Conservation (phyloP, 2,888 invertebrate genomes). For the Synergus itoensis region DNA sequence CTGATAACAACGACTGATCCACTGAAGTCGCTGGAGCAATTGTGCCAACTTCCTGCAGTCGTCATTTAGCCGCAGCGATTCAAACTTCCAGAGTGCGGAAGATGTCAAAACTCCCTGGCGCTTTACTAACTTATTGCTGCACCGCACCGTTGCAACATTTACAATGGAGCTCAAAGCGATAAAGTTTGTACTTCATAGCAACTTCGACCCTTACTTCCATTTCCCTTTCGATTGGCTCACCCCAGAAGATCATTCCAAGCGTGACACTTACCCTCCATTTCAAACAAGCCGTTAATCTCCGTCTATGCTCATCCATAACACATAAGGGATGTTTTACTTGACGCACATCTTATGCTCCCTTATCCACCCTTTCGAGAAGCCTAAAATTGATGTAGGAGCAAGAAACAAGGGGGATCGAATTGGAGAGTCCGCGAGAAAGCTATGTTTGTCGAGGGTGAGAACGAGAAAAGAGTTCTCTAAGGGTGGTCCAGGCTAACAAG, state of each 20-base stretch:
- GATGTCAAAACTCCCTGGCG: slow-evolving; percentile 29
- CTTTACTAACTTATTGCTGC: slow-evolving; percentile 37
- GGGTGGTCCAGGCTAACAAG: slow-evolving; percentile 21
- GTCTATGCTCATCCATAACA: slow-evolving; percentile 33
- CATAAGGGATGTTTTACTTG: slow-evolving; percentile 30
- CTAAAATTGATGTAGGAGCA: slow-evolving; percentile 2
- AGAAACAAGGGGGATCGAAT: slow-evolving; percentile 32
- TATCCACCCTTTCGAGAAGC: not conserved
- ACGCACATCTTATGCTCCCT: slow-evolving; percentile 19
- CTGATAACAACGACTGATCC: slow-evolving; percentile 36
- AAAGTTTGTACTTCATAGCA: slow-evolving; percentile 6
- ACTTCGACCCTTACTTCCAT: not conserved
- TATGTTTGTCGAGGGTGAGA: slow-evolving; percentile 19
- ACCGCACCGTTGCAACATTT: slow-evolving; percentile 22
- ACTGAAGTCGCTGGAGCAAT: slow-evolving; percentile 8
- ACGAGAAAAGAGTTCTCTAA: slow-evolving; percentile 4
- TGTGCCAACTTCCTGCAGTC: slow-evolving; percentile 34
- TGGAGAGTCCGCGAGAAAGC: slow-evolving; percentile 3
- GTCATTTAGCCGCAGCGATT: slow-evolving; percentile 33
- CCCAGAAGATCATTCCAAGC: slow-evolving; percentile 18
- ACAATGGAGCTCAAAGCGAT: slow-evolving; percentile 37
- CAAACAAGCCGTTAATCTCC: slow-evolving; percentile 31
- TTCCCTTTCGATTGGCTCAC: not conserved
- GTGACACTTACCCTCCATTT: slow-evolving; percentile 23
- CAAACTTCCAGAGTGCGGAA: slow-evolving; percentile 18